A percentile compares a stretch with the other conserved stretches of the same genome.
Conservation (phyloP, 2,888 invertebrate genomes). For the Camponotus fellah region DNA sequence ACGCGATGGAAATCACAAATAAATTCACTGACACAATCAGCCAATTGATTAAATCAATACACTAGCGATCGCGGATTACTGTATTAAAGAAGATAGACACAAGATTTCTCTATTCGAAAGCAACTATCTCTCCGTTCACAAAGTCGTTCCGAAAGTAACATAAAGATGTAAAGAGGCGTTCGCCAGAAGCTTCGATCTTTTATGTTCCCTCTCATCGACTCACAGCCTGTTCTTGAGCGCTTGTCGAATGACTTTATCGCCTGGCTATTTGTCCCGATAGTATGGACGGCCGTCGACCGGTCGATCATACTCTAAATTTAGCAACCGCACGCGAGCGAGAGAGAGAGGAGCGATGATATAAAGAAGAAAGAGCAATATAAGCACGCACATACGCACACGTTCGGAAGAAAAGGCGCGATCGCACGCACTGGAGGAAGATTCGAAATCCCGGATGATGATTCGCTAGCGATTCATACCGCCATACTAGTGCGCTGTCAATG, state of each 20-base stretch:
- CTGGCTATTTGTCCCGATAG: conserved; percentile 75
- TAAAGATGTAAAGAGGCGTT: not conserved
- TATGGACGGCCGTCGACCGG: conserved; percentile 72
- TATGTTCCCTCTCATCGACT: conserved; percentile 26
- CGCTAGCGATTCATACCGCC: conserved; percentile 22
- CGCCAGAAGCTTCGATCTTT: not conserved
- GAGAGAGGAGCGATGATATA: conserved; percentile 22
- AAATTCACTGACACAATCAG: conserved; percentile 12
- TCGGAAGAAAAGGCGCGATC: conserved; percentile 55
- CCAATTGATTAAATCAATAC: conserved; percentile 11
- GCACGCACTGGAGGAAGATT: conserved; percentile 52
- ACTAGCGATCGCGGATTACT: not conserved
- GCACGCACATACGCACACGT: conserved; percentile 51
- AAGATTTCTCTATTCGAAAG: not conserved
- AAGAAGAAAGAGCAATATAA: conserved; percentile 35
- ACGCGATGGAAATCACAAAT: conserved; percentile 38
- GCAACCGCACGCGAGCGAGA: conserved; percentile 49
- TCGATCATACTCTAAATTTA: conserved; percentile 80
- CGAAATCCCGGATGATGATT: conserved; percentile 9
- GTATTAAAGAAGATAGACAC: not conserved
- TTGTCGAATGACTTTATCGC: conserved; percentile 75
- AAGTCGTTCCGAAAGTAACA: too few species aligned
- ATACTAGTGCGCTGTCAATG: conserved; percentile 63
- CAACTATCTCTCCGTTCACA: not conserved
- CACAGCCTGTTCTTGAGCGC: conserved; percentile 27